Evolutionary conservation across 2,113 vertebrate species (phyloP), one percentile per base, ranked within the genome.

Genomic region (Asarcornis scutulata): DNA sequence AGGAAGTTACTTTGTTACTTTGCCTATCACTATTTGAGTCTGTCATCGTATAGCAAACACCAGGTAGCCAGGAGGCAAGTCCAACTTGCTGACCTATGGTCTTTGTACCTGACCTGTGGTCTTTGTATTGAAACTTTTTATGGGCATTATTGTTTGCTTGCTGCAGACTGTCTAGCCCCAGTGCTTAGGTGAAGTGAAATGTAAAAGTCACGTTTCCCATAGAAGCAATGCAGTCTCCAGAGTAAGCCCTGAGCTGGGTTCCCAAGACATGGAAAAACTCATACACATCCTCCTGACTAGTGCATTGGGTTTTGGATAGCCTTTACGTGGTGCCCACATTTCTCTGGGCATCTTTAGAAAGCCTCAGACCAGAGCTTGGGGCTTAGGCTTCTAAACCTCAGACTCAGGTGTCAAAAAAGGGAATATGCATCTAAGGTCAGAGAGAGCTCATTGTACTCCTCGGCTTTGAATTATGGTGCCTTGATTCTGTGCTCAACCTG

Each of bases 191-290:
- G 31, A 89, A 42, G 23, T 40, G n/a, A 59, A 78, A 55, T 0
- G 1, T 2, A 0, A 8, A 15, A 31, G 32, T 50, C 17, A 4
- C 32, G 5, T 13, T 63, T 53, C 13, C 25, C 29, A 7, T 3
- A 84, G 50, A n/a, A 74, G 34, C 3, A 36, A 17, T 0, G 0
- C 2, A 9, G 46, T 13, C 9, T 56, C 50, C 56, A 53, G 40
- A 71, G 67, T 48, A 44, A 55, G 42, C 21, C 18, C 10, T 68
- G n/a, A 13, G 7, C 0, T 83, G 11, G 17, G 17, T 85, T 75
- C 27, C 27, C 8, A 34, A 62, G 36, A 14, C 21, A 7, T 82
- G 25, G 11, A 21, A 27, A 7, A 76, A 8, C 42, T 93, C 71
- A 53, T 36, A 17, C 16, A 4, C 0, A 0, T 68, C 42, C 42